Percentiles rank a stretch among this genome's conserved stretches.
These are phyloP conservation scores for Achatina immaculata DNA, from an alignment of 1,140 invertebrate genomes.

Conservation along the genomic window DNA sequence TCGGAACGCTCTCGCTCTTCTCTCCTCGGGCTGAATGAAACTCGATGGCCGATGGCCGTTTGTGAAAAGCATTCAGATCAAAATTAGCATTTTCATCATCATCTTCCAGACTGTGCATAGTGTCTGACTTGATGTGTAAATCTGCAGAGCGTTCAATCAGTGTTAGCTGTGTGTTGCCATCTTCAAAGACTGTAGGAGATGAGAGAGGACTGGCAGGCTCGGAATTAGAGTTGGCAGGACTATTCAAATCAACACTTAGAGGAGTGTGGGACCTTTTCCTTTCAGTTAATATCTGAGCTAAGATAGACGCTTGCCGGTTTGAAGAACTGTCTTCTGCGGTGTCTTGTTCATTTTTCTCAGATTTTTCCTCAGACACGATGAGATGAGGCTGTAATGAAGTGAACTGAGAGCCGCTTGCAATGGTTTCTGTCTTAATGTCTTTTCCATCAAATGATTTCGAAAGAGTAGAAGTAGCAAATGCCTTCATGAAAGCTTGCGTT, in stretches of 20 bases:
- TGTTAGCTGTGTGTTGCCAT: slow-evolving; percentile 56
- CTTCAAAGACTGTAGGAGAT: slow-evolving; percentile 42
- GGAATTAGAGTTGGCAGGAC: slow-evolving; percentile 41
- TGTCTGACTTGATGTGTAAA: slow-evolving; percentile 49
- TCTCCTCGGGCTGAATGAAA: slow-evolving; percentile 33
- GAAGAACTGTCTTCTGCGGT: neutral
- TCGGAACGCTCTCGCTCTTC: slow-evolving; percentile 50
- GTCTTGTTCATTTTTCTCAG: neutral
- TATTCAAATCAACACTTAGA: slow-evolving; percentile 41
- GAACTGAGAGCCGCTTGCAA: neutral
- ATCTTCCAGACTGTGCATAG: slow-evolving; percentile 37
- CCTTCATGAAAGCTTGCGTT: slow-evolving; percentile 7
- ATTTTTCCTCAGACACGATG: too few species aligned
- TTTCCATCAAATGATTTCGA: slow-evolving; percentile 8
- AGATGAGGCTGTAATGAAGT: neutral
- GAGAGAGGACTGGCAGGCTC: slow-evolving; percentile 43
- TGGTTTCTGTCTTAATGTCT: neutral
- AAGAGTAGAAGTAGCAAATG: neutral
- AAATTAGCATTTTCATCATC: slow-evolving; percentile 45
- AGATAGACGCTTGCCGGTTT: slow-evolving; percentile 7
- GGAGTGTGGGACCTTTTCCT: slow-evolving; percentile 37
- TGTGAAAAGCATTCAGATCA: slow-evolving; percentile 38
- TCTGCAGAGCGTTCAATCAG: slow-evolving; percentile 54
- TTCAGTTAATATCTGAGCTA: slow-evolving; percentile 30
- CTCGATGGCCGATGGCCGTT: slow-evolving; percentile 40